Conservation (phyloP, 1,140 invertebrate genomes). For the Cheumatopsyche charites region DNA sequence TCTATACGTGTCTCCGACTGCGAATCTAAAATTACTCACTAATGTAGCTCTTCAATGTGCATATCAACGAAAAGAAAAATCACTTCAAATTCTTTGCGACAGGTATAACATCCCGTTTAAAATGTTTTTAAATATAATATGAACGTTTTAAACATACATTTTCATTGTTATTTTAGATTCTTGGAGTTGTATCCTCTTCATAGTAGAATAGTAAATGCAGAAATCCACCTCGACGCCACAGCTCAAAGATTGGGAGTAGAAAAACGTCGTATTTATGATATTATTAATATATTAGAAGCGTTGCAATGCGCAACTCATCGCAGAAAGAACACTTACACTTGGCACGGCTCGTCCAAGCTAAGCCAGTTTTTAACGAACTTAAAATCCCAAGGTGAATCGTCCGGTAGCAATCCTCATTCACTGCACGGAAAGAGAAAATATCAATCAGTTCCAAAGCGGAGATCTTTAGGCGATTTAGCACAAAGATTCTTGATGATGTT, state of each 20-base stretch:
- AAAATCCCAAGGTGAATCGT: conserved; percentile 58
- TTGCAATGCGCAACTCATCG: conserved; percentile 71
- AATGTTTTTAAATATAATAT: background rate
- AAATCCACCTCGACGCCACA: conserved; percentile 65
- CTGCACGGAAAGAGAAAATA: conserved; percentile 57
- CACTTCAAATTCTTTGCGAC: conserved; percentile 64
- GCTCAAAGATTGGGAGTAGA: conserved; percentile 65
- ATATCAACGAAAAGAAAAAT: conserved; percentile 63
- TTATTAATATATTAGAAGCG: conserved; percentile 77
- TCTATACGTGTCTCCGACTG: conserved; percentile 63
- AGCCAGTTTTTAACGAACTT: conserved; percentile 59
- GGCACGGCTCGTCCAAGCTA: conserved; percentile 63
- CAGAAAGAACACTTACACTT: conserved; percentile 67
- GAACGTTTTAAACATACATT: background rate
- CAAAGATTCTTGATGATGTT: conserved; percentile 78
- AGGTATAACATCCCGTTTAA: conserved; percentile 54
- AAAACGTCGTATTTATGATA: conserved; percentile 76
- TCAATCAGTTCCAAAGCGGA: conserved; percentile 61
- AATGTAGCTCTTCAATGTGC: conserved; percentile 63
- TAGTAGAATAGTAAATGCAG: conserved; percentile 53
- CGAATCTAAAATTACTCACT: conserved; percentile 64
- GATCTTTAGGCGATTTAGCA: conserved; percentile 71
- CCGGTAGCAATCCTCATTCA: conserved; percentile 53
- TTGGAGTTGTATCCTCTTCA: conserved; percentile 63
- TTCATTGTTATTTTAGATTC: conserved; percentile 57